Conservation (phyloP, 2,113 vertebrate species). For the Gadus chalcogrammus region DNA sequence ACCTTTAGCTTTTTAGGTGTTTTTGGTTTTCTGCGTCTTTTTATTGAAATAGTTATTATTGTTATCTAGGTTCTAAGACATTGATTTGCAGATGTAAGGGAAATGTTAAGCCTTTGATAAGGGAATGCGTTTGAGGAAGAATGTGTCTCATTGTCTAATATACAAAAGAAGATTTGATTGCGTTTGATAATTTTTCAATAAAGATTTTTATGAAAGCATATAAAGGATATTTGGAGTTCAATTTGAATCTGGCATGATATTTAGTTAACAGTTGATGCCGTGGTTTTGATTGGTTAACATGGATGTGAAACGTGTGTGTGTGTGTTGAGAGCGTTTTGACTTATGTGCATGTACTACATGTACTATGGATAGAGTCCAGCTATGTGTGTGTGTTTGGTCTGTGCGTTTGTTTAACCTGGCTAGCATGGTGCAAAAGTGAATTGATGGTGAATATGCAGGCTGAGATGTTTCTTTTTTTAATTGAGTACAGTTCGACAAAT, state of each 20-base stretch:
- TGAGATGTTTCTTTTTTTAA: too few relatives aligned
- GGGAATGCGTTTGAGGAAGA: too few relatives aligned
- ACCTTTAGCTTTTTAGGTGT: too few relatives aligned
- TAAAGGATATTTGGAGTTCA: background rate
- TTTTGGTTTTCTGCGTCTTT: background rate
- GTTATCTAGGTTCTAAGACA: background rate
- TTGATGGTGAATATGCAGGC: too few relatives aligned
- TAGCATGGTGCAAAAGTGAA: too few relatives aligned
- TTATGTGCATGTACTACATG: constrained; percentile 20
- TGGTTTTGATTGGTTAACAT: too few relatives aligned
- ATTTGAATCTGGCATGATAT: background rate
- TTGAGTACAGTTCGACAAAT: background rate
- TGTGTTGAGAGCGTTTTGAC: constrained; percentile 7
- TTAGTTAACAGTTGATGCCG: too few relatives aligned
- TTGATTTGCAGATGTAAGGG: background rate
- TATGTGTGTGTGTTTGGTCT: too few relatives aligned
- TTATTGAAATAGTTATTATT: constrained; percentile 2
- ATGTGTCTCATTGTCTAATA: too few relatives aligned
- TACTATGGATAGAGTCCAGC: constrained; percentile 13
- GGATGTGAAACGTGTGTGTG: too few relatives aligned
- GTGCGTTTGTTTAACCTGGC: too few relatives aligned
- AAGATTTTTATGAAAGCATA: constrained; percentile 24
- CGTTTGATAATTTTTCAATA: constrained; percentile 38
- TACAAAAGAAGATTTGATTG: constrained; percentile 21
- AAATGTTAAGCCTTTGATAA: background rate